These are phyloP conservation scores for Ceratina japonica DNA, from an alignment of 1,140 invertebrate genomes.

Conservation along the genomic window DNA sequence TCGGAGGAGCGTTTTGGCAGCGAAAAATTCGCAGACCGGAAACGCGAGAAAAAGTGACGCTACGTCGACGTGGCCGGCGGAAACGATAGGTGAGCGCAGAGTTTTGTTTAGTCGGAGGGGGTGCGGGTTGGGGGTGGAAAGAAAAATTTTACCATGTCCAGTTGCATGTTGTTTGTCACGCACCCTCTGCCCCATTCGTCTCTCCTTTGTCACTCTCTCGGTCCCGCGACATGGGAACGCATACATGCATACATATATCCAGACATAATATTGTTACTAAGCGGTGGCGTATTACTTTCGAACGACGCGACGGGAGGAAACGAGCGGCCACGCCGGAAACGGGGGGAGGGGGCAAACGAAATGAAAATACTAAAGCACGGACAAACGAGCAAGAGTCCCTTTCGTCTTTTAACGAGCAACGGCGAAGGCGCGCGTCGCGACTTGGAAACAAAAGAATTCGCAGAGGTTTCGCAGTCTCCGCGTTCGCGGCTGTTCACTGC, in stretches of 20 bases:
- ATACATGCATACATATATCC: slow-evolving; percentile 2
- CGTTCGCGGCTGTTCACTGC: slow-evolving; percentile 12
- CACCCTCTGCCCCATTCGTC: background rate
- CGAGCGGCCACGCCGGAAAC: background rate
- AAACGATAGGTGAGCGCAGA: slow-evolving; percentile 4
- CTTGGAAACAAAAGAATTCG: slow-evolving; percentile 51
- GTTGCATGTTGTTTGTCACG: slow-evolving; percentile 31
- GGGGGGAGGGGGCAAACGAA: slow-evolving; percentile 21
- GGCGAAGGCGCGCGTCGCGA: slow-evolving; percentile 12
- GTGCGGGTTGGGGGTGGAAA: background rate
- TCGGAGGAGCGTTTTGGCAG: background rate
- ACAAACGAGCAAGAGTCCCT: slow-evolving; percentile 43
- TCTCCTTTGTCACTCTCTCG: slow-evolving; percentile 8
- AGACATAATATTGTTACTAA: slow-evolving; percentile 55
- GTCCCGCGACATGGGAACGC: background rate
- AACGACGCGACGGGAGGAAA: slow-evolving; percentile 12
- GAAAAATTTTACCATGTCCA: slow-evolving; percentile 30
- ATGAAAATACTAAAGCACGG: slow-evolving; percentile 45
- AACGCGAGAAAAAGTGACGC: slow-evolving; percentile 20
- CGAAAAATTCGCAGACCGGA: slow-evolving; percentile 4
- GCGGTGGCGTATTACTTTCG: slow-evolving; percentile 36
- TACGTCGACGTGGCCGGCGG: slow-evolving; percentile 9
- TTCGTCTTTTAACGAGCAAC: slow-evolving; percentile 44
- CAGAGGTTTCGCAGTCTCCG: slow-evolving; percentile 34
- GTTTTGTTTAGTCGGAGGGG: slow-evolving; percentile 45